Base-by-base conservation (phyloP, 2,888 invertebrate genomes). In the Drosophila anomalata region DNA sequence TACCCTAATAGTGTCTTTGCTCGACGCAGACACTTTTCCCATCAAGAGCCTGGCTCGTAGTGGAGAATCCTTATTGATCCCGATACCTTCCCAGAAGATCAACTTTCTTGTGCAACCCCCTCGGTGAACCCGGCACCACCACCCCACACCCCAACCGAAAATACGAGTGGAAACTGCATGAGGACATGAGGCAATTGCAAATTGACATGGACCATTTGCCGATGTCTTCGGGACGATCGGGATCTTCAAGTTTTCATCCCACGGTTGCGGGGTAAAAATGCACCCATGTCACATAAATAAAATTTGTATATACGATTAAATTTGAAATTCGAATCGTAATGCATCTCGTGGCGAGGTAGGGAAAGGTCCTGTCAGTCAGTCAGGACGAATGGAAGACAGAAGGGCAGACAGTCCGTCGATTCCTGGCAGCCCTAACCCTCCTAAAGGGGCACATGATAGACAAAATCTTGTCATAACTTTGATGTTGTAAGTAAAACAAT, bases 401-500 rank as follows among this genome's bases (percentile, higher is more conserved):
- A 67, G 29, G 22, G 20, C 52, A 65, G 66, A 47, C 65, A 66
- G 67, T 77, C 20, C 62, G 48, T 48, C 69, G 70, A 52, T 77
- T 53, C 56, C 51, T 60, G 67, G 79, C 79, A 78, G 75, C 79
- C 74, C 70, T 68, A 79, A 73, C 67, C 73, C 79, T 76, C 78
- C 84, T 44, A 55, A 48, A 44, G 58, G 73, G 66, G 72, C 55
- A 74, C 73, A 75, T 86, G 83, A 80, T 84, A 88, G 87, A 88
- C 88, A 89, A 89, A 89, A 82, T 89, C 84, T 79, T 89, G 88
- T 88, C 89, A 89, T 86, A 89, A 89, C 86, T 89, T 89, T 89
- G 80, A 89, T 84, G 83, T 84, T 85, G 73, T 83, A 75, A 81
- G 85, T 83, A 84, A 83, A 85, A 84, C 83, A 86, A 85, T 65